Evolutionary conservation across 2,888 invertebrate species (phyloP).

Genomic region (Ennomos fuscantarius): DNA sequence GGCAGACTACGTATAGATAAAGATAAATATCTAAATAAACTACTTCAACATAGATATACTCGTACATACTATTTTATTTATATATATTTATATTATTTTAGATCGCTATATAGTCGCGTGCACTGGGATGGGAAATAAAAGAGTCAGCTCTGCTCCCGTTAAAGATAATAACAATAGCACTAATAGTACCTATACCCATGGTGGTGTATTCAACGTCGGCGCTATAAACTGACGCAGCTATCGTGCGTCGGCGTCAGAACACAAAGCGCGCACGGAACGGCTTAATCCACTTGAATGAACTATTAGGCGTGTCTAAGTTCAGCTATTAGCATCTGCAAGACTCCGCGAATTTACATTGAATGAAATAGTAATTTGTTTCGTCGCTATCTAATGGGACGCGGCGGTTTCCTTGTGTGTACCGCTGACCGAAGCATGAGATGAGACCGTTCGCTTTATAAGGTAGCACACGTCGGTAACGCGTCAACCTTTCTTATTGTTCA

Average conservation of each 20-base stretch:
- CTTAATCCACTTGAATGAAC: slow-evolving; percentile 70
- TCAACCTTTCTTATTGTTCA: slow-evolving; percentile 69
- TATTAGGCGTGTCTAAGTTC: slow-evolving; percentile 74
- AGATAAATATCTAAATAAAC: too few species aligned
- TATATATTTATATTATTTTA: too few species aligned
- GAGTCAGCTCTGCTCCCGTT: background rate
- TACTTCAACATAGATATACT: too few species aligned
- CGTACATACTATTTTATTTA: too few species aligned
- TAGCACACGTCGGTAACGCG: slow-evolving; percentile 53
- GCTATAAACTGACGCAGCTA: slow-evolving; percentile 61
- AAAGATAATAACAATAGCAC: background rate
- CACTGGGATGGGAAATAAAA: background rate
- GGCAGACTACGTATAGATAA: too few species aligned
- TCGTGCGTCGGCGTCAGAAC: slow-evolving; percentile 32
- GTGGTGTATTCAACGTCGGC: background rate
- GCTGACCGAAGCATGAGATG: slow-evolving; percentile 42
- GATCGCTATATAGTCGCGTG: background rate
- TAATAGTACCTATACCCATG: background rate
- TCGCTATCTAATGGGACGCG: slow-evolving; percentile 50
- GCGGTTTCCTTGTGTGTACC: slow-evolving; percentile 61
- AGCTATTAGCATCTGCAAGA: slow-evolving; percentile 66
- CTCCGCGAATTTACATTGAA: slow-evolving; percentile 77
- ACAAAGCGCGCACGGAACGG: slow-evolving; percentile 63
- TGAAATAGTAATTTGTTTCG: slow-evolving; percentile 79
- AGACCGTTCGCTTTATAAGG: slow-evolving; percentile 56